A percentile compares a stretch with the other conserved stretches of the same genome.
Conservation (phyloP, 2,888 invertebrate genomes). For the Mongoloraphidia duomilia region DNA sequence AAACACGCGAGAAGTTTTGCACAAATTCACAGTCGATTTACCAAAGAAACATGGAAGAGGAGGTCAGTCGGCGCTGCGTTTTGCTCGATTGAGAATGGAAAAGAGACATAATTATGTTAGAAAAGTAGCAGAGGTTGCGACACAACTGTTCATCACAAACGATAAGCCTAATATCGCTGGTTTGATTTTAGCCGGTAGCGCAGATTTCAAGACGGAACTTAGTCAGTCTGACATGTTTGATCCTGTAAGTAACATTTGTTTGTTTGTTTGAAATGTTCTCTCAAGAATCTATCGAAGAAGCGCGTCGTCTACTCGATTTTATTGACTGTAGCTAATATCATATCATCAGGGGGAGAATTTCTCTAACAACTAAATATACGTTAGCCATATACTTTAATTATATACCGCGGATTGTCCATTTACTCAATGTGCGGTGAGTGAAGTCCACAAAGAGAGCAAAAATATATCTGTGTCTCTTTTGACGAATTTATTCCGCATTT, state of each 20-base stretch:
- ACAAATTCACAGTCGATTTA: conserved; percentile 94
- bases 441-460: too few species aligned
- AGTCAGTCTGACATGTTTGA: conserved; percentile 99
- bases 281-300: background rate
- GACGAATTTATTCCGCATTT: too few species aligned
- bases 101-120: conserved; percentile 98
- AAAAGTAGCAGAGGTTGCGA: conserved; percentile 95
- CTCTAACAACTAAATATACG: too few species aligned
- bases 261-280: background rate
- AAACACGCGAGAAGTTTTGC: conserved; percentile 77
- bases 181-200: conserved; percentile 94
- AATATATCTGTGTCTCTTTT: too few species aligned
- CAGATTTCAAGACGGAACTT: conserved; percentile 98
- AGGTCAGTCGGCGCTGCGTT: conserved; percentile 99
- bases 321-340: too few species aligned
- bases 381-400: too few species aligned
- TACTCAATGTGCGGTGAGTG: too few species aligned
- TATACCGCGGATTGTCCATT: too few species aligned
- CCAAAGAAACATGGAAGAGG: conserved; percentile 99
- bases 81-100: conserved; percentile 98
- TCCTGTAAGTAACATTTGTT: conserved; percentile 52
- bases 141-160: conserved; percentile 91
- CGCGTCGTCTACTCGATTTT: background rate
- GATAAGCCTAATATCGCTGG: conserved; percentile 97
- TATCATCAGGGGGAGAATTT: too few species aligned